Base-by-base conservation (phyloP, 2,797 vertebrate genomes). In the Caiman crocodilus region DNA sequence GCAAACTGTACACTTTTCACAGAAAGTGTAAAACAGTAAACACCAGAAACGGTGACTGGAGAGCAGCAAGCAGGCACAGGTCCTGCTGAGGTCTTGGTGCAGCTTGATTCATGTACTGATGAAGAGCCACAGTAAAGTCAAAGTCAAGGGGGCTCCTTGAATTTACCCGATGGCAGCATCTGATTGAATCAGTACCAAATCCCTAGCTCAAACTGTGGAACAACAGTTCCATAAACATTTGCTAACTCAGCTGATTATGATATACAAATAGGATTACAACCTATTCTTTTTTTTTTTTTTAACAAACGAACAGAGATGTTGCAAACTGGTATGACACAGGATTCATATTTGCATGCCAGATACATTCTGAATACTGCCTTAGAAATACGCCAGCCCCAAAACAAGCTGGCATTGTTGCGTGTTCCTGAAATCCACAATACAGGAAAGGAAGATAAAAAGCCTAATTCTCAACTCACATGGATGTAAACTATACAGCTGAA, bases 101-200 rank as follows among this genome's bases (percentile, higher is more conserved):
- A 20, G 74, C 26, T 18, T 23, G 15, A 50, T 42, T 60, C 32
- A 15, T 20, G 16, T 23, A 50, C 59, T 25, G 25, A 79, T 28
- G 10, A 73, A 73, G 50, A 73, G 35, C 50, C 23, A 23, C 20
- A 2, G 5, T 60, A 26, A 7, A 58, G 76, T 20, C 1, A 1
- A 89, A 73, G 67, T 57, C 25, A 14, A 26, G 1, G 2, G 4
- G 23, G 57, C 0, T 0, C 0, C 69, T 42, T 73, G 69, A 13
- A 26, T 26, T 13, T 21, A 16, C 18, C 21, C 65, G 35, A 50
- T 0, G 16, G 58, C 21, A 4, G 4, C 0, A 0, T 50, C 42
- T 50, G 42, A 50, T 50, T 50, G 42, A 50, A 50, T 50, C 20
- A 79, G 71, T 28, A 30, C 23, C 65, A 61, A 82, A n/a, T 9